Percentiles rank a stretch among this genome's conserved stretches.
These are phyloP conservation scores for Liopterus haemorrhoidalis DNA, from an alignment of 2,888 invertebrate genomes.

Conservation along the genomic window DNA sequence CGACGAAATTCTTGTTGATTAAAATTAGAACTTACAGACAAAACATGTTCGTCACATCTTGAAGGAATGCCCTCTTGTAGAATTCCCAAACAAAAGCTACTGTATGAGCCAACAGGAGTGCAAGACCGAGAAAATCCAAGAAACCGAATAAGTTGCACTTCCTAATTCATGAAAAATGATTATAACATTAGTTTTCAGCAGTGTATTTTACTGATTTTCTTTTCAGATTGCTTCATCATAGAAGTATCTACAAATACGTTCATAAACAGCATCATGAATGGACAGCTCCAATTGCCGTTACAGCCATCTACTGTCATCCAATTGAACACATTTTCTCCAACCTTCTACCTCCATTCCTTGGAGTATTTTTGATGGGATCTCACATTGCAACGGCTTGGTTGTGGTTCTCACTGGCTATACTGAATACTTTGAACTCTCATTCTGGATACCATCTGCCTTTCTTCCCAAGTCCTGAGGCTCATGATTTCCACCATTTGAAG, in stretches of 20 bases:
- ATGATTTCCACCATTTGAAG: conserved; percentile 85
- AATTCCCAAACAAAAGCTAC: not conserved
- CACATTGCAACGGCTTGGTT: conserved; percentile 72
- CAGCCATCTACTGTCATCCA: conserved; percentile 75
- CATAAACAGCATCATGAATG: conserved; percentile 86
- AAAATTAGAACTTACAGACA: not conserved
- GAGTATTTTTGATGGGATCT: conserved; percentile 66
- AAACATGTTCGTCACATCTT: no score
- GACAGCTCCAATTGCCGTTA: conserved; percentile 81
- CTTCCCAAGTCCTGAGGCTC: conserved; percentile 78
- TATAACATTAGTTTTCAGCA: not conserved
- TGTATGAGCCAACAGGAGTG: no score
- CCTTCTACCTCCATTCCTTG: conserved; percentile 67
- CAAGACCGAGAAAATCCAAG: no score
- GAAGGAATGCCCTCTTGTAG: not conserved
- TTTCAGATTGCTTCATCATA: conserved; percentile 65
- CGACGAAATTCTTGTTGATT: no score
- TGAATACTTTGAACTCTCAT: conserved; percentile 74
- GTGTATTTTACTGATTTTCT: conserved; percentile 17
- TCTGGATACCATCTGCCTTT: conserved; percentile 82
- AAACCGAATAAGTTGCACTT: no score
- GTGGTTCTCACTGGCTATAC: conserved; percentile 72
- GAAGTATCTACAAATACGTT: conserved; percentile 68
- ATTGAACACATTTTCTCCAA: conserved; percentile 72
- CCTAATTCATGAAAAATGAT: no score